A percentile compares a stretch with the other conserved stretches of the same genome.
These are phyloP conservation scores for Hylaeus volcanicus DNA, from an alignment of 1,140 invertebrate genomes.

Conservation along the genomic window DNA sequence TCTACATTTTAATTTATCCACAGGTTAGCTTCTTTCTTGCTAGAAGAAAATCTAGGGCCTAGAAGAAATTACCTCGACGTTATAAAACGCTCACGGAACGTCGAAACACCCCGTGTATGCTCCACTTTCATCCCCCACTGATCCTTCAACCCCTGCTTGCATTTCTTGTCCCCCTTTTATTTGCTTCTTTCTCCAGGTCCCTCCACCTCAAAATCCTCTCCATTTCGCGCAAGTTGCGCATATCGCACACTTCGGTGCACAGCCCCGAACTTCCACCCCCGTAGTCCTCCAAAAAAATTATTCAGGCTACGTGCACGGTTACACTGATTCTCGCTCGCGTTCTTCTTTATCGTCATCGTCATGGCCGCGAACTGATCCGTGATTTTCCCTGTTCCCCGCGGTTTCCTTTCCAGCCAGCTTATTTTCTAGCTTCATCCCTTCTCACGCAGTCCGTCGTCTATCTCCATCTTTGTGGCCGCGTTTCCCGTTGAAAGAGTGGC, in stretches of 20 bases:
- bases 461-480: slow-evolving; percentile 35
- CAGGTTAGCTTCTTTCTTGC: too few relatives aligned
- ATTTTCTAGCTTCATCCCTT: slow-evolving; percentile 21
- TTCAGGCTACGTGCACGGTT: slow-evolving; percentile 3
- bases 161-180: slow-evolving; percentile 21
- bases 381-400: slow-evolving; percentile 32
- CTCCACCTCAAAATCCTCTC: slow-evolving; percentile 14
- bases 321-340: slow-evolving; percentile 20
- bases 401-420: slow-evolving; percentile 32
- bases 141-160: slow-evolving; percentile 10
- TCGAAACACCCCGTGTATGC: neutral
- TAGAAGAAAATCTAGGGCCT: too few relatives aligned
- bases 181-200: slow-evolving; percentile 21
- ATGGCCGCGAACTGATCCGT: neutral
- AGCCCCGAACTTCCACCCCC: too few relatives aligned
- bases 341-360: slow-evolving; percentile 24
- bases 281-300: neutral
- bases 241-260: neutral
- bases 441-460: slow-evolving; percentile 22
- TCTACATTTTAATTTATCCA: too few relatives aligned
- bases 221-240: slow-evolving; percentile 13
- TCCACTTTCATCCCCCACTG: slow-evolving; percentile 8
- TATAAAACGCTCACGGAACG: neutral
- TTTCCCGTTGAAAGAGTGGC: slow-evolving; percentile 38
- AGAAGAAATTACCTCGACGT: too few relatives aligned